Conservation (phyloP, 1,140 invertebrate species). For the Drosophila sucinea region DNA sequence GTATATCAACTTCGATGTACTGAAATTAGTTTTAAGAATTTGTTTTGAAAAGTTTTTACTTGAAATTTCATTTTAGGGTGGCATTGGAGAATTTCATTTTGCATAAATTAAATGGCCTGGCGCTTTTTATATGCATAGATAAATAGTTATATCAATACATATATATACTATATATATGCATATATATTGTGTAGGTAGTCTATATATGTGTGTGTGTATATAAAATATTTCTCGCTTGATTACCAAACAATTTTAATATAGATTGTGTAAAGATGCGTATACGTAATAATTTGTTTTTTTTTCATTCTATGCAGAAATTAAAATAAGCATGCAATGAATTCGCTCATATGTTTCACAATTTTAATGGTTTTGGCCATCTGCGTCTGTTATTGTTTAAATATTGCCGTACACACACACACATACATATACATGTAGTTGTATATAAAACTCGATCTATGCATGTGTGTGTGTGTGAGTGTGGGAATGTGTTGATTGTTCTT, state of each 20-base stretch:
- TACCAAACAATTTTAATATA: constrained; percentile 25
- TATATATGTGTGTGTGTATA: constrained; percentile 7
- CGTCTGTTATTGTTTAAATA: constrained; percentile 34
- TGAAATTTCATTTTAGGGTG: constrained; percentile 40
- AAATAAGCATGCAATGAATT: constrained; percentile 41
- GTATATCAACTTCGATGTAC: neutral
- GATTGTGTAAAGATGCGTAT: constrained; percentile 11
- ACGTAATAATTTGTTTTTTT: constrained; percentile 25
- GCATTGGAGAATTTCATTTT: constrained; percentile 19
- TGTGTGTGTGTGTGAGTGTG: constrained; percentile 31
- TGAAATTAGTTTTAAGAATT: neutral
- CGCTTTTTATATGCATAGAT: constrained; percentile 34
- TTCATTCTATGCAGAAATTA: constrained; percentile 39
- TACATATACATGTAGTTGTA: constrained; percentile 20
- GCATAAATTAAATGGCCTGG: constrained; percentile 44
- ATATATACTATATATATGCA: neutral
- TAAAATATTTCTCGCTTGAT: constrained; percentile 35
- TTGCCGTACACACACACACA: neutral
- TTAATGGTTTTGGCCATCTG: constrained; percentile 42
- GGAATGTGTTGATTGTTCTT: constrained; percentile 27
- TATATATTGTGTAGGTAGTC: neutral
- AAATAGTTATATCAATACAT: constrained; percentile 15
- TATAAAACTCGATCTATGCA: constrained; percentile 8
- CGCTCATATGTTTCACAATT: constrained; percentile 48
- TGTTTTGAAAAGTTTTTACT: constrained; percentile 6